A percentile compares a stretch with the other conserved stretches of the same genome.
phyloP scores from a whole-genome alignment of 2,797 vertebrate genomes.

The Argya squamiceps region DNA sequence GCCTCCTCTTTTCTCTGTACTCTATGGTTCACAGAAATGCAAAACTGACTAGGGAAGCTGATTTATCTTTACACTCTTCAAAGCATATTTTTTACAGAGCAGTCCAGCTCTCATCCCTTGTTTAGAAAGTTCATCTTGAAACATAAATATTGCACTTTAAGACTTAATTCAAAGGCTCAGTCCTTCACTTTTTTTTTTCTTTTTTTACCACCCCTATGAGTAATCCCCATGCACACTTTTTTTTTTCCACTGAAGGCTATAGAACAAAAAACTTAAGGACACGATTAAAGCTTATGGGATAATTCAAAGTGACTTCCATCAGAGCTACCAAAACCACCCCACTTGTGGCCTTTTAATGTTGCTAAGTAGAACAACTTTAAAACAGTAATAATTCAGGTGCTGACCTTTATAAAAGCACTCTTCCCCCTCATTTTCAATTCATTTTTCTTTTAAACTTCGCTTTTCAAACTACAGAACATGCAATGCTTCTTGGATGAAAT shows the following conservation, averaged over 20 bases:
- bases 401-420: neutral
- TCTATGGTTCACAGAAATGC: neutral
- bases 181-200: neutral
- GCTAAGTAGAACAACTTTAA: neutral
- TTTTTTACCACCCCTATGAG: neutral
- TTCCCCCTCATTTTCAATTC: neutral
- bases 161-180: neutral
- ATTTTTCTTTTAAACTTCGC: neutral
- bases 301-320: neutral
- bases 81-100: neutral
- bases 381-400: neutral
- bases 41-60: neutral
- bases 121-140: neutral
- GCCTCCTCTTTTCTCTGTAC: neutral
- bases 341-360: neutral
- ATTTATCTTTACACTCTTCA: neutral
- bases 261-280: neutral
- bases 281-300: neutral
- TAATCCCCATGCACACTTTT: neutral
- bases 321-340: neutral
- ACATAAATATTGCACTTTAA: neutral
- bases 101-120: neutral
- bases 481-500: neutral
- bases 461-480: neutral
- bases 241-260: neutral